Percentiles rank a stretch among this genome's conserved stretches.
phyloP scores from a whole-genome alignment of 64 coral and sea anemone genomes.

The Stichodactyla mertensii region DNA sequence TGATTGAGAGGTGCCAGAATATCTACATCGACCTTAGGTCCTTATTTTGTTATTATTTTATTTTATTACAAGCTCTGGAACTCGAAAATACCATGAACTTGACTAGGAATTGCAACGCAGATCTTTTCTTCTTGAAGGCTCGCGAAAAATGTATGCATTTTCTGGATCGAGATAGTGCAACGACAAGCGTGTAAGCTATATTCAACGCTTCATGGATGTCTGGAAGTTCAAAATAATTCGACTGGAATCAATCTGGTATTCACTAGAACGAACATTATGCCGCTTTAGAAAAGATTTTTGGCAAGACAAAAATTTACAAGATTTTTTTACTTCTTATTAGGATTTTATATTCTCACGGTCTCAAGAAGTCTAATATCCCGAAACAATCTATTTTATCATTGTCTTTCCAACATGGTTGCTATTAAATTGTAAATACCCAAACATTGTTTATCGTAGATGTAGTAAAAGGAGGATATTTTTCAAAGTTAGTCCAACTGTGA shows the following conservation, averaged over 20 bases:
- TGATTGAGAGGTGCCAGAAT: slow-evolving; percentile 72
- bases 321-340: background rate
- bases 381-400: background rate
- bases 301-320: background rate
- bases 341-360: slow-evolving; percentile 16
- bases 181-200: background rate
- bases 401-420: background rate
- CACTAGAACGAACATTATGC: background rate
- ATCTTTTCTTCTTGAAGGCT: background rate
- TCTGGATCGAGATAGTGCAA: background rate
- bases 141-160: background rate
- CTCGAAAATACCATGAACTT: background rate
- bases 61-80: slow-evolving; percentile 48
- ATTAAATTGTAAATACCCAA: slow-evolving; percentile 8
- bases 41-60: slow-evolving; percentile 65
- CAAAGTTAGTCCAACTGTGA: slow-evolving; percentile 22
- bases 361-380: slow-evolving; percentile 24
- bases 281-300: background rate
- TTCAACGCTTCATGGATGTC: background rate
- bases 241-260: background rate
- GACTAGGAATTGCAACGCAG: background rate
- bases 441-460: slow-evolving; percentile 2
- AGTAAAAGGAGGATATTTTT: slow-evolving; percentile 2
- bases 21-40: slow-evolving; percentile 47
- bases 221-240: background rate